A percentile compares a stretch with the other conserved stretches of the same genome.
Evolutionary conservation across 1,140 invertebrate genomes (phyloP).

Genomic region (Pachypeltis micranthus): DNA sequence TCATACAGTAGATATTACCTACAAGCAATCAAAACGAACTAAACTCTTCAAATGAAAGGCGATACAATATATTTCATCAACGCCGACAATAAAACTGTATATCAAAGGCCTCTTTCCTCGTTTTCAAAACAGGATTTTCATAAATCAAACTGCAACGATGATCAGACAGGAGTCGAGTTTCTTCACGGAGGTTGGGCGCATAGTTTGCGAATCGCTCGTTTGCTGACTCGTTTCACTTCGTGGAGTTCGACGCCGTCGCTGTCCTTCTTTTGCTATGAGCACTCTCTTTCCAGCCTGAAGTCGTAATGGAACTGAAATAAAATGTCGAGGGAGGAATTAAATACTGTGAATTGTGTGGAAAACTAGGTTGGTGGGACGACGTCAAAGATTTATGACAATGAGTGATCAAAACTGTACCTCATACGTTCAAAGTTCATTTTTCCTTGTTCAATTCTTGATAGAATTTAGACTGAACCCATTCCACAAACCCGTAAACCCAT

Average conservation of each 20-base stretch:
- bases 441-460: no score
- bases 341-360: background rate
- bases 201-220: constrained; percentile 11
- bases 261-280: constrained; percentile 28
- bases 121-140: background rate
- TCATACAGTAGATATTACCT: no score
- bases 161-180: background rate
- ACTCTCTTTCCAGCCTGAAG: constrained; percentile 38
- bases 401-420: no score
- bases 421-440: no score
- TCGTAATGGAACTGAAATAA: constrained; percentile 38
- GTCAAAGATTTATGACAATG: no score
- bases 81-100: background rate
- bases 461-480: no score
- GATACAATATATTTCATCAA: background rate
- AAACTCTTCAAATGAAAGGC: background rate
- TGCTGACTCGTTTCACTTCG: constrained; percentile 10
- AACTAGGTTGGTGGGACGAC: no score
- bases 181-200: constrained; percentile 10
- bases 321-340: background rate
- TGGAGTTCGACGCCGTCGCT: constrained; percentile 6
- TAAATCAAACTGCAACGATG: background rate
- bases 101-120: background rate
- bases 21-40: no score
- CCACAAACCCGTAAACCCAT: no score